Evolutionary conservation across 2,888 invertebrate species (phyloP), one percentile per base, ranked within the genome.

Genomic region (Rhopalosiphum nymphaeae): DNA sequence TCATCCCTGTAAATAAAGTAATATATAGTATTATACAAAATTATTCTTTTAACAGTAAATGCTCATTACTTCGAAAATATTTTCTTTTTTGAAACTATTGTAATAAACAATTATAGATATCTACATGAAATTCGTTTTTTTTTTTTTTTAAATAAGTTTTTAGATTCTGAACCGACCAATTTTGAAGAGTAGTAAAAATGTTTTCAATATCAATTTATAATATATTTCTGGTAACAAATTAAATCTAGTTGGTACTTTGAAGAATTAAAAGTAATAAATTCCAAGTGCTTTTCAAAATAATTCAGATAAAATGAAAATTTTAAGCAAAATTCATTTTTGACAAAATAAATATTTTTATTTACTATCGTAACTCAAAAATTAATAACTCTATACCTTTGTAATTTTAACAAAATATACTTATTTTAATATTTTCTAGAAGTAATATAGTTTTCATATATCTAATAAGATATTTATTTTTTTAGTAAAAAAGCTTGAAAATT

Each of bases 1-100:
- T 94, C 94, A 42, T 94, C 94, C 25, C 94, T 94, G 26, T 29
- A 5, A n/a, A 42, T 78, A 36, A 67, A 67, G 16, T 16, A 16
- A 67, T 67, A 67, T 16, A 16, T 16, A 11, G 11, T 3, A 61
- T 61, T n/a, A 67, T n/a, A 61, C 29, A 61, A 78, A 36, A 21
- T 21, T 1, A 78, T 36, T 78, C 0, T 78, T 78, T 78, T 36
- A 21, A 36, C 21, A 36, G 0, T 21, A 36, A 78, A 53, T 4
- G 21, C 2, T 67, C 16, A 67, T 67, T 67, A n/a, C n/a, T 67
- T 67, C n/a, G 13, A 13, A n/a, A 67, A 16, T n/a, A 67, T 61
- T 4, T n/a, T n/a, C 4, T 67, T n/a, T 67, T 67, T 61, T 29
- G 3, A 3, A 53, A 53, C 21, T 53, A 21, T 29, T 61, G 10